A percentile compares a stretch with the other conserved stretches of the same genome.
Conservation (phyloP, 2,113 vertebrate species). For the Climacteris rufus region DNA sequence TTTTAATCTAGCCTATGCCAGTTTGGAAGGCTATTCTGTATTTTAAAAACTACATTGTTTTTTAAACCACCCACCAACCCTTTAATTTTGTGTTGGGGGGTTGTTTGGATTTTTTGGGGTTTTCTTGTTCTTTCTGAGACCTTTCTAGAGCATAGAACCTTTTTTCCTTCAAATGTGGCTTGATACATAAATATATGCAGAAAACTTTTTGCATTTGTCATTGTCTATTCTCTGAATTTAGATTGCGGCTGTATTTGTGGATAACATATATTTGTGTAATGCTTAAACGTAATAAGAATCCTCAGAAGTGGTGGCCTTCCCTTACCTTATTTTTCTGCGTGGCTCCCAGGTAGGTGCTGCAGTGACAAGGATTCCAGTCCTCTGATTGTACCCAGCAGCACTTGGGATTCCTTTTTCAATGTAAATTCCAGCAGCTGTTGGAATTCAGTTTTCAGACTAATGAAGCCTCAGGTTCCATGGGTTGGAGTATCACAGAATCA, state of each 20-base stretch:
- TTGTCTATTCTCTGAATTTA: not conserved
- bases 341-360: not conserved
- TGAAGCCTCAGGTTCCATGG: not conserved
- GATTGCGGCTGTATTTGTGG: not conserved
- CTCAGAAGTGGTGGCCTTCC: not conserved
- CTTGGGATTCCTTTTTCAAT: not conserved
- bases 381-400: not conserved
- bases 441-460: not conserved
- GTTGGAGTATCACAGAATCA: too few relatives aligned
- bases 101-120: not conserved
- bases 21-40: not conserved
- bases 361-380: not conserved
- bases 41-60: not conserved
- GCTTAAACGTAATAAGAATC: not conserved
- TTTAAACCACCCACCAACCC: rapidly evolving
- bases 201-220: not conserved
- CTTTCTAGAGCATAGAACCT: rapidly evolving
- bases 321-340: not conserved
- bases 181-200: not conserved
- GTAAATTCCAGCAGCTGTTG: not conserved
- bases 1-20: not conserved
- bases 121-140: not conserved
- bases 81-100: not conserved
- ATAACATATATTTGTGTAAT: not conserved
- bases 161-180: not conserved